Evolutionary conservation across 92 coral and sea anemone genomes (phyloP).

Genomic region (Actinernus sp.): DNA sequence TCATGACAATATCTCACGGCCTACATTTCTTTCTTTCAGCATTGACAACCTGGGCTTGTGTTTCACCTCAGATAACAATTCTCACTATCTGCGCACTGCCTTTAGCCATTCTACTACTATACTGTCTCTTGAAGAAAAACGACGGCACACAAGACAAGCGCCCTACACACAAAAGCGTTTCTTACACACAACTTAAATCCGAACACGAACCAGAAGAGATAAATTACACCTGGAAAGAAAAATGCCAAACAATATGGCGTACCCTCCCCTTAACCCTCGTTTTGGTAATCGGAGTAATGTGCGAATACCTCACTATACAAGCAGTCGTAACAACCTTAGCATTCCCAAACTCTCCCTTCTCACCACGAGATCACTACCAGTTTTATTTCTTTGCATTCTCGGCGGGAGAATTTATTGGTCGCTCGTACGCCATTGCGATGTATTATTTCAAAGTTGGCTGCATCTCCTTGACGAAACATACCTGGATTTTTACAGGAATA

Average conservation of each 20-base stretch:
- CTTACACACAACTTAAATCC: constrained; percentile 23
- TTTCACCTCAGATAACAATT: constrained; percentile 63
- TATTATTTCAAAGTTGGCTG: constrained; percentile 13
- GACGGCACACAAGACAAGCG: not conserved
- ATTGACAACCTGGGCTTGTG: constrained; percentile 73
- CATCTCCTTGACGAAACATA: constrained; percentile 32
- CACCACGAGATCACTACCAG: constrained; percentile 74
- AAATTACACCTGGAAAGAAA: constrained; percentile 42
- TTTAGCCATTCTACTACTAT: constrained; percentile 29
- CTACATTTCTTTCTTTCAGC: too few relatives aligned
- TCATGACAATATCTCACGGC: too few relatives aligned
- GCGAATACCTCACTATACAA: constrained; percentile 68
- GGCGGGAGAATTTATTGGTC: constrained; percentile 72
- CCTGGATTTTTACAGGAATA: constrained; percentile 70
- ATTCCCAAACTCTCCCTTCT: constrained; percentile 66
- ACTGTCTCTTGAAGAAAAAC: constrained; percentile 43
- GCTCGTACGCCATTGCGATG: constrained; percentile 51
- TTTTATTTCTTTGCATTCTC: constrained; percentile 69
- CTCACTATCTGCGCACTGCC: constrained; percentile 56
- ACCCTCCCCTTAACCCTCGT: constrained; percentile 36
- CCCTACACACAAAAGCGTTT: constrained; percentile 11
- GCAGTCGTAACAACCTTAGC: constrained; percentile 79
- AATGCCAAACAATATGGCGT: constrained; percentile 22
- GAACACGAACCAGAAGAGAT: constrained; percentile 6
- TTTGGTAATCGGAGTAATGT: constrained; percentile 52